Evolutionary conservation across 2,113 vertebrate species (phyloP).

Genomic region (Macquaria ambigua): DNA sequence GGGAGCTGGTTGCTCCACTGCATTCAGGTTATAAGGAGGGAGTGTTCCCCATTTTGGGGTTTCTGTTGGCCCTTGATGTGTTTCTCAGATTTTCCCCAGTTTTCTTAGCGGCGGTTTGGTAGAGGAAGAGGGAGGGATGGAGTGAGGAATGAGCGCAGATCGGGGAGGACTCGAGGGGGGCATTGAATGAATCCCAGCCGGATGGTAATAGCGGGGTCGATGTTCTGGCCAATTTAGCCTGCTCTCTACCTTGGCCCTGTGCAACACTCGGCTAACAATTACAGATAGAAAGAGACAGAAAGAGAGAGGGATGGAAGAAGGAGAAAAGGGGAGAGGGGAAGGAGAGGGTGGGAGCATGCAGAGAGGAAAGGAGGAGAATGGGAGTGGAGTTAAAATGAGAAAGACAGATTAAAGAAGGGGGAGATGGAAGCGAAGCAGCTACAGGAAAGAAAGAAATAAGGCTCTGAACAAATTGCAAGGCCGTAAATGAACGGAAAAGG

Average conservation of each 20-base stretch:
- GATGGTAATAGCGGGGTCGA: constrained; percentile 75
- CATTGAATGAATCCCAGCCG: constrained; percentile 70
- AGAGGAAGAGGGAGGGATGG: constrained; percentile 72
- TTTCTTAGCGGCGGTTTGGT: constrained; percentile 67
- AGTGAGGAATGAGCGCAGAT: constrained; percentile 37
- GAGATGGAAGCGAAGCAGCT: constrained; percentile 16
- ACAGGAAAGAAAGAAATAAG: constrained; percentile 42
- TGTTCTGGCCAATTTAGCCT: constrained; percentile 73
- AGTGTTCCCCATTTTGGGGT: constrained; percentile 63
- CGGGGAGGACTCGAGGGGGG: constrained; percentile 40
- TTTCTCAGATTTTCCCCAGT: constrained; percentile 78
- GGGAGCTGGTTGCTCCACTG: constrained; percentile 51
- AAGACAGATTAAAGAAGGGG: constrained; percentile 50
- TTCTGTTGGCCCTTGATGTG: constrained; percentile 69
- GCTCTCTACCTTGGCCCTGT: constrained; percentile 41
- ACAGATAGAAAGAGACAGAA: constrained; percentile 61
- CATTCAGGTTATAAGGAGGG: constrained; percentile 47
- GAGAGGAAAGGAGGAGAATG: constrained; percentile 19
- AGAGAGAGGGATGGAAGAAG: constrained; percentile 22
- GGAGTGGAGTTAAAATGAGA: constrained; percentile 43
- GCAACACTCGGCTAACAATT: constrained; percentile 74
- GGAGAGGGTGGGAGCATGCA: not conserved
- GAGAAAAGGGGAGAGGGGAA: not conserved
- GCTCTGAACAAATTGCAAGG: constrained; percentile 40
- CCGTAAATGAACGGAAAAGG: constrained; percentile 31